Evolutionary conservation across 2,113 vertebrate species (phyloP), one percentile per base, ranked within the genome.

Genomic region (Otolemur garnettii): DNA sequence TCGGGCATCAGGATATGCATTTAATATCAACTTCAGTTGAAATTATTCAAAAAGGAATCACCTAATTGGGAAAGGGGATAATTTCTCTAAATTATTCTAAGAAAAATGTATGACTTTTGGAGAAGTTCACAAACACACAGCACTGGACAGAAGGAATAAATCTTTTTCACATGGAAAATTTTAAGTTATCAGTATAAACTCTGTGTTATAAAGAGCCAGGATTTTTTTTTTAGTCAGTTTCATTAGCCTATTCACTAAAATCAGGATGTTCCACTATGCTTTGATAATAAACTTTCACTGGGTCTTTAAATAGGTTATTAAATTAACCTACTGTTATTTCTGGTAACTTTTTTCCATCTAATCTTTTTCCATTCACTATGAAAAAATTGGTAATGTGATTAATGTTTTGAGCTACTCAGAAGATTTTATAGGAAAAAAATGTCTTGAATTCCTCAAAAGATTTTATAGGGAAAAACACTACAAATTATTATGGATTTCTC

Each of bases 401-500:
- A 87, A 87, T 86, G 35, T 72, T 94, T 92, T 78, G 26, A 96
- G 19, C 6, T 80, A 10, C 35, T 94, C 87, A 75, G 86, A 91
- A 91, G 2, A 93, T 9, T 35, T 92, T 86, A 26, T n/a, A 75
- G 50, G 69, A 24, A 14, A 77, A 89, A 91, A 88, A 71, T 77
- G 35, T 72, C 93, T 92, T 78, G 26, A 96, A 15, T 4, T 83
- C 10, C 35, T 94, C 87, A 75, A 91, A 91, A 91, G 1, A 93
- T 9, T 35, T 92, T 89, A 26, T n/a, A 75, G 38, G 69, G 24
- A 14, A 77, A 87, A 89, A 91, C 85, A 71, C 72, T 69, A 89
- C 55, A 94, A 94, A 93, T 96, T 84, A 57, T 55, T 95, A 91
- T 96, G 94, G 75, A 97, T 89, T 96, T 24, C 4, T 91, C 74